These are phyloP conservation scores for Procambarus clarkii DNA, from an alignment of 1,140 invertebrate species.

Conservation along the genomic window DNA sequence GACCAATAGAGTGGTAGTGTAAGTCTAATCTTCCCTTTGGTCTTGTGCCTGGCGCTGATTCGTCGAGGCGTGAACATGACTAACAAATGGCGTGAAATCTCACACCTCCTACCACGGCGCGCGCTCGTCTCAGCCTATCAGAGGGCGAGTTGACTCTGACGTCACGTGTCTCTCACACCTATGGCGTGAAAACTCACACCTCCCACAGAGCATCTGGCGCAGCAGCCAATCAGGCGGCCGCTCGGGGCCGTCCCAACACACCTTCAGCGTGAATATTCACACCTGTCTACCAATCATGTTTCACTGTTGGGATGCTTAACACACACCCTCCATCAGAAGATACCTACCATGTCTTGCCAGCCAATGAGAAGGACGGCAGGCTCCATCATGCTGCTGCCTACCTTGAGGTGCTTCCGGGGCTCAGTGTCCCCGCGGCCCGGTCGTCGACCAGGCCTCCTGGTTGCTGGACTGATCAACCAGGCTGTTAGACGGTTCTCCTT, in stretches of 20 bases:
- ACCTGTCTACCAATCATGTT: conserved; percentile 53
- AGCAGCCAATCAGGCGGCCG: conserved; percentile 34
- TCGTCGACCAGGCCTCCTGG: no score
- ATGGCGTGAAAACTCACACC: conserved; percentile 68
- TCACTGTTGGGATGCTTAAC: neutral
- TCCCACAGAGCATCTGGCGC: conserved; percentile 41
- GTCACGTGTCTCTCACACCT: conserved; percentile 64
- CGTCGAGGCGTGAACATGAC: conserved; percentile 60
- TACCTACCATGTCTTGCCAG: neutral
- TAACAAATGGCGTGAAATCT: conserved; percentile 66
- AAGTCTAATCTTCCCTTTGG: conserved; percentile 29
- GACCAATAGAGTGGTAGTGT: conserved; percentile 48
- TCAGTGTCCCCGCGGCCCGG: no score
- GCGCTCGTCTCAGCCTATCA: conserved; percentile 53
- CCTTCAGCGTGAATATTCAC: conserved; percentile 63
- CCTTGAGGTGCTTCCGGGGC: no score
- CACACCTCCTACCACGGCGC: conserved; percentile 58
- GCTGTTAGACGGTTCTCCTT: no score
- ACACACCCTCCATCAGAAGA: conserved; percentile 10
- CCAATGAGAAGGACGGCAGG: conserved; percentile 6
- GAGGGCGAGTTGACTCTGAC: conserved; percentile 35
- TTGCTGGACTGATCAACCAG: no score
- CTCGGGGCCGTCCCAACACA: conserved; percentile 30
- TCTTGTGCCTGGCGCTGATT: conserved; percentile 46
- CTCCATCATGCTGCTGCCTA: neutral